A percentile compares a stretch with the other conserved stretches of the same genome.
Evolutionary conservation across 1,140 invertebrate genomes (phyloP).

Genomic region (Tetramorium alpestre): DNA sequence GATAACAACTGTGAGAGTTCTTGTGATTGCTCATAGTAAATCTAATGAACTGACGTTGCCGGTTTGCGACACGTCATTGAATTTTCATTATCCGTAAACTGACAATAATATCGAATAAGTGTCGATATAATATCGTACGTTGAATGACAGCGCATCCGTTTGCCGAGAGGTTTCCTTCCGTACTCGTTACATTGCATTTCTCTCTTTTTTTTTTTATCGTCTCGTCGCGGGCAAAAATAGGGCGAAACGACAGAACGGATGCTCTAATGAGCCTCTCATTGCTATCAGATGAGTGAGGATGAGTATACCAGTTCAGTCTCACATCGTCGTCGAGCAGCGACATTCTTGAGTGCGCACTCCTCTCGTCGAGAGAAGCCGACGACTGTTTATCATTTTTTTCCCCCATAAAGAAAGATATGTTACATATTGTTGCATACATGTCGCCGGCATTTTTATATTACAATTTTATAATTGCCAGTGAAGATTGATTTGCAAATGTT

Average conservation of each 20-base stretch:
- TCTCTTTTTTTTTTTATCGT: slow-evolving; percentile 41
- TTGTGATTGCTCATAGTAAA: slow-evolving; percentile 2
- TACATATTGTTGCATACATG: too few species aligned
- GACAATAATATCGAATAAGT: slow-evolving; percentile 61
- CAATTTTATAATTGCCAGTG: neutral
- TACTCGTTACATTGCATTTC: slow-evolving; percentile 55
- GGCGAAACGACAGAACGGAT: slow-evolving; percentile 14
- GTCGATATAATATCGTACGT: slow-evolving; percentile 57
- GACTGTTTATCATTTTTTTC: neutral
- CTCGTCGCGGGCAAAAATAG: slow-evolving; percentile 47
- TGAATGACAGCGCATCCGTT: slow-evolving; percentile 28
- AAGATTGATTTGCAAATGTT: neutral
- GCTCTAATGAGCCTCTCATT: slow-evolving; percentile 78
- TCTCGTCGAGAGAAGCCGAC: slow-evolving; percentile 9
- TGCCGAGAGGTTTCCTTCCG: slow-evolving; percentile 28
- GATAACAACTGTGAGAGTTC: slow-evolving; percentile 28
- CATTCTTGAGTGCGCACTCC: slow-evolving; percentile 30
- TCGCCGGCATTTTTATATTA: neutral
- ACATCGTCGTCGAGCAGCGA: slow-evolving; percentile 51
- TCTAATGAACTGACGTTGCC: slow-evolving; percentile 34
- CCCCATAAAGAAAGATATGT: neutral
- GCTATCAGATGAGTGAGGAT: slow-evolving; percentile 71
- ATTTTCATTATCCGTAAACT: slow-evolving; percentile 49
- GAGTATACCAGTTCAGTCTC: slow-evolving; percentile 68
- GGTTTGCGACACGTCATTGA: slow-evolving; percentile 31